A percentile compares a stretch with the other conserved stretches of the same genome.
These are phyloP conservation scores for Lepidostoma basale DNA, from an alignment of 1,140 invertebrate genomes.

Conservation along the genomic window DNA sequence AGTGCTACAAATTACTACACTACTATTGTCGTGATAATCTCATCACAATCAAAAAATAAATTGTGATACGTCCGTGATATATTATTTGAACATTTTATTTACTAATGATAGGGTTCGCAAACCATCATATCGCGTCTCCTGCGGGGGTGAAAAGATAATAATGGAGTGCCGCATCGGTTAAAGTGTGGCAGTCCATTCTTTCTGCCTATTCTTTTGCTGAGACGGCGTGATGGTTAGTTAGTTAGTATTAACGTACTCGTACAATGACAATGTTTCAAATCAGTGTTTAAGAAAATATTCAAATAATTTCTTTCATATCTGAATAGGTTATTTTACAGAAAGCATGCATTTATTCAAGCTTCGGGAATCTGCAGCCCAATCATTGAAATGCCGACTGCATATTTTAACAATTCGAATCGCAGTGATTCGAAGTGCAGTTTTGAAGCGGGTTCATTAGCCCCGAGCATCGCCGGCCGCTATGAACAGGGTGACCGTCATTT, in stretches of 20 bases:
- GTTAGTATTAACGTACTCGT: neutral
- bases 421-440: slow-evolving; percentile 29
- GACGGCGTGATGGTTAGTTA: no score
- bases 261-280: neutral
- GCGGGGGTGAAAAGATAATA: no score
- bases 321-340: slow-evolving; percentile 1
- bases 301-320: neutral
- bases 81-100: no score
- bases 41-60: no score
- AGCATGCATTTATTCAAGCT: slow-evolving; percentile 15
- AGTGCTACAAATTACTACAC: no score
- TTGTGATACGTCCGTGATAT: no score
- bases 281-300: neutral
- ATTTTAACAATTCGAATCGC: slow-evolving; percentile 19
- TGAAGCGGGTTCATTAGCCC: slow-evolving; percentile 35
- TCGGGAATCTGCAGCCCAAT: slow-evolving; percentile 15
- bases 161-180: no score
- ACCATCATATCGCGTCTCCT: no score
- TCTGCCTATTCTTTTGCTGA: no score
- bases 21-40: no score
- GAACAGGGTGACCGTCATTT: slow-evolving; percentile 16
- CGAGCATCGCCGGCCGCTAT: neutral
- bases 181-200: no score
- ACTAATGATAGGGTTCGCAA: no score
- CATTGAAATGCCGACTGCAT: slow-evolving; percentile 10